Conservation (phyloP, 2,797 vertebrate species). For the Rhinophrynus dorsalis region DNA sequence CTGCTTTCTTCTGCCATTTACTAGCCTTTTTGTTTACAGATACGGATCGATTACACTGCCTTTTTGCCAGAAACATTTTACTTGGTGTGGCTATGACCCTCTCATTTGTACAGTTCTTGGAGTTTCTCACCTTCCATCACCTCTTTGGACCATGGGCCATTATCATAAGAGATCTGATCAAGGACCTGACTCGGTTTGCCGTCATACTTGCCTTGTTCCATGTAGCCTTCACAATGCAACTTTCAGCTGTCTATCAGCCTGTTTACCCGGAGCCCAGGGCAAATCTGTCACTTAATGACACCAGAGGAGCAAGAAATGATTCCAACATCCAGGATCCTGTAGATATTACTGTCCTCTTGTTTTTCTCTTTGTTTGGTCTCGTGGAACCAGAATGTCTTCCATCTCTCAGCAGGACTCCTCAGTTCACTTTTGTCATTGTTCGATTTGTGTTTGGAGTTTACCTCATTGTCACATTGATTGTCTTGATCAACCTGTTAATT, state of each 20-base stretch:
- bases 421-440: slow-evolving; percentile 49
- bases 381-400: slow-evolving; percentile 55
- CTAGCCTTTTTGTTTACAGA: slow-evolving; percentile 53
- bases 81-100: slow-evolving; percentile 61
- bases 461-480: slow-evolving; percentile 61
- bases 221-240: slow-evolving; percentile 62
- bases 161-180: slow-evolving; percentile 65
- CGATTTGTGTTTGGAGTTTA: slow-evolving; percentile 61
- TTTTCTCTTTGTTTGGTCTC: slow-evolving; percentile 63
- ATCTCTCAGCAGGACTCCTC: slow-evolving; percentile 44
- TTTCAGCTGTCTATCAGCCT: slow-evolving; percentile 61
- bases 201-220: slow-evolving; percentile 65
- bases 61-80: slow-evolving; percentile 62
- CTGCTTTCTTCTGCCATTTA: slow-evolving; percentile 61
- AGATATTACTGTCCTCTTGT: slow-evolving; percentile 58
- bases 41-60: slow-evolving; percentile 49
- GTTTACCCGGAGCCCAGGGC: slow-evolving; percentile 46
- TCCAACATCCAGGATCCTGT: slow-evolving; percentile 48
- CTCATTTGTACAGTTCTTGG: slow-evolving; percentile 63
- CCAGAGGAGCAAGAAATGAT: not conserved
- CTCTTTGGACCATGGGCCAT: slow-evolving; percentile 67
- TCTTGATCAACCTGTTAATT: slow-evolving; percentile 65
- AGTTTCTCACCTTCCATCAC: slow-evolving; percentile 67
- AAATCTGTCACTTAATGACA: not conserved
- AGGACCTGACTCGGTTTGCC: slow-evolving; percentile 63